These are phyloP conservation scores for Lochmaea crataegi DNA, from an alignment of 2,888 invertebrate species.

Conservation along the genomic window DNA sequence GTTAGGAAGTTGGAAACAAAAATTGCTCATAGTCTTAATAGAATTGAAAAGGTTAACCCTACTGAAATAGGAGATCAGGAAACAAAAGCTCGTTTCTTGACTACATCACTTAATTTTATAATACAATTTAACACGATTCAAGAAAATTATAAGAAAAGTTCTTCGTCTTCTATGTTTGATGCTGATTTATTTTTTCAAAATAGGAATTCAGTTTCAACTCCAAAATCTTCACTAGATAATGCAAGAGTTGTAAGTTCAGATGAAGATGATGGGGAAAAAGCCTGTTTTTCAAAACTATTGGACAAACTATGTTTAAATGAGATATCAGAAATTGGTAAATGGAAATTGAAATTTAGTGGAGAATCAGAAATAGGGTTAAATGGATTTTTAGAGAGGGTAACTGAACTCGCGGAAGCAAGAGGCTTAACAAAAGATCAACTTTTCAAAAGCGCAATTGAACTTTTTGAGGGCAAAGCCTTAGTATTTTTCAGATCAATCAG, in stretches of 20 bases:
- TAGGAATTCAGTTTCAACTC: not conserved
- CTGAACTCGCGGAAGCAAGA: not conserved
- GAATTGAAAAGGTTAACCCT: not conserved
- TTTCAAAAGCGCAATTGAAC: conserved; percentile 5
- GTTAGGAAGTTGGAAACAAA: not conserved
- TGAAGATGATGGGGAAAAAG: conserved; percentile 4
- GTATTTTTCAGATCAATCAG: conserved; percentile 10
- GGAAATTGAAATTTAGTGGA: conserved; percentile 12
- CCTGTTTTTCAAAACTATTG: conserved; percentile 1
- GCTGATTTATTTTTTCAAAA: not conserved
- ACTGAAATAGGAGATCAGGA: not conserved
- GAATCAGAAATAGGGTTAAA: conserved; percentile 18
- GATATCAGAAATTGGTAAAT: conserved; percentile 4
- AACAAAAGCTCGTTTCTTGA: conserved; percentile 4
- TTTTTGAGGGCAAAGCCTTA: not conserved
- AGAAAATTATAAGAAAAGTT: not conserved
- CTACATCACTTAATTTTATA: conserved; percentile 4
- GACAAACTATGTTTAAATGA: not conserved
- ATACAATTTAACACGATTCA: not conserved
- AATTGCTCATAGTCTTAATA: conserved; percentile 4
- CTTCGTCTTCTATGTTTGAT: not conserved
- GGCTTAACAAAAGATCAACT: not conserved
- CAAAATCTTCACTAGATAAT: not conserved
- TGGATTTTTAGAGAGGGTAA: not conserved
- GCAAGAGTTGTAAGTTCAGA: not conserved